A percentile compares a stretch with the other conserved stretches of the same genome.
Evolutionary conservation across 2,888 invertebrate species (phyloP).

Genomic region (Ophioninae sp.): DNA sequence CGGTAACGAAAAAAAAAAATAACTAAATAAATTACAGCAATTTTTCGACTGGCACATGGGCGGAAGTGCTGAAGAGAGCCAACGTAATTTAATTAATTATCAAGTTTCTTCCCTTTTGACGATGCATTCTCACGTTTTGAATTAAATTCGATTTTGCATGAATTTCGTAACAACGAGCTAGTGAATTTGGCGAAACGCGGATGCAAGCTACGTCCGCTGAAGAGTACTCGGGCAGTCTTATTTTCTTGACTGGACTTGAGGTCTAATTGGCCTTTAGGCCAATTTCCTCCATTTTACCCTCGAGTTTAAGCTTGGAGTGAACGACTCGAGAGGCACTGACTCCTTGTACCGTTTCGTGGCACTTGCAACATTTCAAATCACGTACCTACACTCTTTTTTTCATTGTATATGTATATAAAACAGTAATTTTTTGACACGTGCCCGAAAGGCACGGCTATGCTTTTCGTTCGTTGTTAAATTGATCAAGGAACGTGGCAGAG

Average conservation of each 20-base stretch:
- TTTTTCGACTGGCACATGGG: no score
- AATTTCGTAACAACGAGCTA: not conserved
- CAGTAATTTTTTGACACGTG: not conserved
- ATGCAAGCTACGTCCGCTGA: slow-evolving; percentile 17
- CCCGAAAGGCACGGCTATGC: not conserved
- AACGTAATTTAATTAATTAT: not conserved
- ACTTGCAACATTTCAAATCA: slow-evolving; percentile 22
- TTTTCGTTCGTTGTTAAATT: not conserved
- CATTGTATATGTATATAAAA: slow-evolving; percentile 18
- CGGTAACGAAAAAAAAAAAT: not conserved
- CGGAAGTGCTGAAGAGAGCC: not conserved
- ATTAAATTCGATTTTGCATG: slow-evolving; percentile 13
- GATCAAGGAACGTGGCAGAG: not conserved
- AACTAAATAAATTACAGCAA: no score
- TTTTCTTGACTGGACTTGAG: slow-evolving; percentile 24
- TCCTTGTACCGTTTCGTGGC: slow-evolving; percentile 12
- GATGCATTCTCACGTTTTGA: not conserved
- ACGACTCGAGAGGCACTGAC: slow-evolving; percentile 13
- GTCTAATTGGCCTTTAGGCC: slow-evolving; percentile 45
- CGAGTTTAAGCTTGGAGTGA: slow-evolving; percentile 15
- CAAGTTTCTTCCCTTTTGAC: not conserved
- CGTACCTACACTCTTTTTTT: slow-evolving; percentile 26
- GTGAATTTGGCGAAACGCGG: slow-evolving; percentile 14
- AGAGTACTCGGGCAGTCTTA: slow-evolving; percentile 17
- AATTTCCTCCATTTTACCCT: slow-evolving; percentile 46